These are phyloP conservation scores for Bibio marci DNA, from an alignment of 2,888 invertebrate species.

Conservation along the genomic window DNA sequence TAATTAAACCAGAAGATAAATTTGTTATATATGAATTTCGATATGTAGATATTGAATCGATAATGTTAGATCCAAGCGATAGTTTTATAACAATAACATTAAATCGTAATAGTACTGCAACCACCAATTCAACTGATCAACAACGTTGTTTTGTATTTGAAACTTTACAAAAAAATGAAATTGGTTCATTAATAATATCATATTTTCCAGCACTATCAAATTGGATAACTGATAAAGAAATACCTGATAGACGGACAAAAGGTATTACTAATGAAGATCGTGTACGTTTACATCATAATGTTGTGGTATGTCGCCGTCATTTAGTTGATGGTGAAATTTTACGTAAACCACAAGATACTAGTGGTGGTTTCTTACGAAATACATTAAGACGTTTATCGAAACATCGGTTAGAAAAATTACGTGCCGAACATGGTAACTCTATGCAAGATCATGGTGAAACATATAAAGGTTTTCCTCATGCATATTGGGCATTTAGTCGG, in stretches of 20 bases:
- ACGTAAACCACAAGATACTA: constrained; percentile 64
- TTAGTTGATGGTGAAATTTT: constrained; percentile 70
- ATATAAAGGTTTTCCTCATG: constrained; percentile 72
- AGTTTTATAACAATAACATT: constrained; percentile 81
- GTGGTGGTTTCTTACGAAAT: constrained; percentile 74
- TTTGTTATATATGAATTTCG: constrained; percentile 80
- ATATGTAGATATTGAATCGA: constrained; percentile 78
- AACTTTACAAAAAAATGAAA: constrained; percentile 75
- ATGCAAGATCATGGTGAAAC: constrained; percentile 57
- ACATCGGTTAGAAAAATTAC: constrained; percentile 61
- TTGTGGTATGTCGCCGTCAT: constrained; percentile 65
- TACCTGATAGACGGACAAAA: constrained; percentile 40
- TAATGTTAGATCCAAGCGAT: constrained; percentile 82
- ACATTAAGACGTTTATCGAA: constrained; percentile 75
- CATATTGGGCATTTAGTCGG: constrained; percentile 83
- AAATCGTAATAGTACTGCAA: constrained; percentile 37
- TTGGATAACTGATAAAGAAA: constrained; percentile 61
- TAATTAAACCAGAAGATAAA: constrained; percentile 84
- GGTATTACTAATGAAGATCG: constrained; percentile 78
- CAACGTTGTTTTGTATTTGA: constrained; percentile 88
- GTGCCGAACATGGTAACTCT: constrained; percentile 45
- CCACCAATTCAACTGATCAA: constrained; percentile 14
- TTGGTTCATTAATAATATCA: constrained; percentile 80
- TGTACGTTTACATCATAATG: constrained; percentile 69
- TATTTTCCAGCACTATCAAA: constrained; percentile 75